These are phyloP conservation scores for Octonoba sinensis DNA, from an alignment of 2,888 invertebrate species.

Conservation along the genomic window DNA sequence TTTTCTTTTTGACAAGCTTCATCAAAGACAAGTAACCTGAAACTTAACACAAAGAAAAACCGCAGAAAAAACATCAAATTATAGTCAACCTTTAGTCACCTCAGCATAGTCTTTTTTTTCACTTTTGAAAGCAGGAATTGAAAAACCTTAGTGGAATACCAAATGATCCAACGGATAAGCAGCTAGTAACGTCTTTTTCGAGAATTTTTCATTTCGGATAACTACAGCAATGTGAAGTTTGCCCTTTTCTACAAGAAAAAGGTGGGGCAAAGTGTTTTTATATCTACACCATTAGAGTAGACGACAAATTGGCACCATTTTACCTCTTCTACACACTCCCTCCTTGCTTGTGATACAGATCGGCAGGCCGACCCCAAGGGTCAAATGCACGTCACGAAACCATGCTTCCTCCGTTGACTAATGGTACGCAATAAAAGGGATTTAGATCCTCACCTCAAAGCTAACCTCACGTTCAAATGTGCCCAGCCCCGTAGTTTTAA, in stretches of 20 bases:
- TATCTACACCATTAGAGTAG: conserved; percentile 15
- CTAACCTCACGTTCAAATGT: conserved; percentile 30
- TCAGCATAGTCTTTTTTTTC: too few relatives aligned
- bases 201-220: not conserved
- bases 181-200: not conserved
- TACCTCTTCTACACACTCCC: not conserved
- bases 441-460: conserved; percentile 39
- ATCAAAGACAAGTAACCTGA: too few relatives aligned
- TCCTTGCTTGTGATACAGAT: conserved; percentile 34
- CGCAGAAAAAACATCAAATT: too few relatives aligned
- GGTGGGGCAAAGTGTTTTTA: not conserved
- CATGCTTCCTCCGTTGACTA: conserved; percentile 39
- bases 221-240: too few relatives aligned
- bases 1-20: too few relatives aligned
- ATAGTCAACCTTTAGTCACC: too few relatives aligned
- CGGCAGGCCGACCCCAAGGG: conserved; percentile 20
- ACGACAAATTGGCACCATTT: conserved; percentile 51
- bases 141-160: not conserved
- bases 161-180: not conserved
- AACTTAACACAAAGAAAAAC: too few relatives aligned
- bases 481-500: conserved; percentile 22
- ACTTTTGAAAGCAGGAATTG: conserved; percentile 1
- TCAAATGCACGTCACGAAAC: conserved; percentile 42
- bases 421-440: conserved; percentile 35
- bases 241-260: conserved; percentile 8